phyloP scores from a whole-genome alignment of 2,797 vertebrate genomes.

The Acrocephalus scirpaceus region DNA sequence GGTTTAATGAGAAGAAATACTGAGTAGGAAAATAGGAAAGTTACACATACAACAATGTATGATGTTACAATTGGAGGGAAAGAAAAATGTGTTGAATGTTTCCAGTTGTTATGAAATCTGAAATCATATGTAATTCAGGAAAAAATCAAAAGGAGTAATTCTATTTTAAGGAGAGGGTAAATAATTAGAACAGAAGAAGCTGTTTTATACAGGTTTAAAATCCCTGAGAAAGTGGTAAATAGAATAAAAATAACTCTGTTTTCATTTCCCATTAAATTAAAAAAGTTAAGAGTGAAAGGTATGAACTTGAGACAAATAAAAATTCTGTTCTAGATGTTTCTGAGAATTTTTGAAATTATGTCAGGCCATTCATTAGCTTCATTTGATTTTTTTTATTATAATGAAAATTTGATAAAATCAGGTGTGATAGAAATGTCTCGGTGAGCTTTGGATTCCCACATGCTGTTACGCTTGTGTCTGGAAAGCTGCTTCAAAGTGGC shows the following conservation, averaged over 20 bases:
- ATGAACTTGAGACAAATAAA: background rate
- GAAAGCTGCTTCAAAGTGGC: background rate
- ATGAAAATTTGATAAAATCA: background rate
- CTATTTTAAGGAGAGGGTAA: background rate
- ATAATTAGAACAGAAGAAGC: background rate
- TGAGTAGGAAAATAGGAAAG: background rate
- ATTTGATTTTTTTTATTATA: background rate
- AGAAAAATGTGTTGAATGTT: background rate
- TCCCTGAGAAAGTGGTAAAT: background rate
- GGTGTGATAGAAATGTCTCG: background rate
- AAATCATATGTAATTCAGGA: background rate
- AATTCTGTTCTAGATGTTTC: background rate
- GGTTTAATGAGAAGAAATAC: background rate
- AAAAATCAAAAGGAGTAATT: background rate
- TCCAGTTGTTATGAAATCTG: background rate
- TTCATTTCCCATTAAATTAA: background rate
- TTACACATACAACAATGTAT: accelerated
- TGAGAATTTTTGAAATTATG: background rate
- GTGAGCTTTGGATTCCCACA: background rate
- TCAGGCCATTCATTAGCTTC: background rate
- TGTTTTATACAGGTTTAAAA: background rate
- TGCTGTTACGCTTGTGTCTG: background rate
- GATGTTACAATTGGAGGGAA: background rate
- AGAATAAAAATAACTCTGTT: background rate
- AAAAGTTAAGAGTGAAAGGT: background rate